Percentiles rank a stretch among this genome's conserved stretches.
Conservation (phyloP, 2,113 vertebrate species). For the Entomyzon cyanotis region DNA sequence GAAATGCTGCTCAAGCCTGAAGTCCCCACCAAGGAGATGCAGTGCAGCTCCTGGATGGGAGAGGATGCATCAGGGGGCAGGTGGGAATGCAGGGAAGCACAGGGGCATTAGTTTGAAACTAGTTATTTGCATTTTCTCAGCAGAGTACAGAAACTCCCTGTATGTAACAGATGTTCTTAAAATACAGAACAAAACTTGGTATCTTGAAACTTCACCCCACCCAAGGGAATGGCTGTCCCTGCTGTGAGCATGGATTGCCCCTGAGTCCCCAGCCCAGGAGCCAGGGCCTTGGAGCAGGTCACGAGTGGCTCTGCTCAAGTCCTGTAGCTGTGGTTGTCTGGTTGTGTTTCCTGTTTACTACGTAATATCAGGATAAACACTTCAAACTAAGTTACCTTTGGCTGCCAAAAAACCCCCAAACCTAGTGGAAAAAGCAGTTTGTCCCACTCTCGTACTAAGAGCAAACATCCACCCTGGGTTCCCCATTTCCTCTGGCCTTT, state of each 20-base stretch:
- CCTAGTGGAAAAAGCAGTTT: neutral
- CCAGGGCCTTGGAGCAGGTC: neutral
- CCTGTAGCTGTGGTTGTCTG: neutral
- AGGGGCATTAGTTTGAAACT: neutral
- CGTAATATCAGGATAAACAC: neutral
- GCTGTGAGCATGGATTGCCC: neutral
- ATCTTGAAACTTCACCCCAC: constrained; percentile 15
- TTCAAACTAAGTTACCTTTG: neutral
- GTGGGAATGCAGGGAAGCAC: neutral
- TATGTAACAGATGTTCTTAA: constrained; percentile 2
- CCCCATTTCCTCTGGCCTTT: neutral
- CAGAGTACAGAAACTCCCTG: neutral
- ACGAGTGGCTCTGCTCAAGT: neutral
- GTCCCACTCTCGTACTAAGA: neutral
- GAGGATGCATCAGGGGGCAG: fast-evolving
- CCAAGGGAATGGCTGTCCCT: neutral
- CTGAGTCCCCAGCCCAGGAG: neutral
- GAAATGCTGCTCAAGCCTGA: neutral
- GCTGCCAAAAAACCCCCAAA: neutral
- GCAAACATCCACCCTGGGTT: neutral
- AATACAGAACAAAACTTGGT: neutral
- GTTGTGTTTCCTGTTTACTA: neutral
- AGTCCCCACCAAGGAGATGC: neutral
- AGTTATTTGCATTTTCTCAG: constrained; percentile 19
- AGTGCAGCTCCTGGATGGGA: fast-evolving